These are phyloP conservation scores for Lanius collurio DNA, from an alignment of 2,113 vertebrate genomes.

Conservation along the genomic window DNA sequence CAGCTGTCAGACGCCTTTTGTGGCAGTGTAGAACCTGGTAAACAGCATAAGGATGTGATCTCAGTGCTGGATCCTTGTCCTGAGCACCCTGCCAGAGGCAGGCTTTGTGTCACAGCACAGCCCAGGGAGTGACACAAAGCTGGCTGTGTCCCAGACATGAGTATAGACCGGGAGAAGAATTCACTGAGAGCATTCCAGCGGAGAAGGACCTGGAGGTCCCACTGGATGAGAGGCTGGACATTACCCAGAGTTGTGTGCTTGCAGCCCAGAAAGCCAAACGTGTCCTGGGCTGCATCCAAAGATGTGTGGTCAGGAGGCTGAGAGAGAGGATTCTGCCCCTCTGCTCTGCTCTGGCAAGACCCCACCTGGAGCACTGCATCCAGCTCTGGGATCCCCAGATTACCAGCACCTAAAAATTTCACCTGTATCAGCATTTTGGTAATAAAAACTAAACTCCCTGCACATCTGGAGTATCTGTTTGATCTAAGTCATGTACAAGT, in stretches of 20 bases:
- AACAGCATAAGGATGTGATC: background rate
- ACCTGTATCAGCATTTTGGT: background rate
- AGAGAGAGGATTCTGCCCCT: background rate
- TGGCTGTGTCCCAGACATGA: background rate
- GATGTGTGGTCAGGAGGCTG: background rate
- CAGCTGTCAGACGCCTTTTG: background rate
- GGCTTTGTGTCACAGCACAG: background rate
- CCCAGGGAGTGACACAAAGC: background rate
- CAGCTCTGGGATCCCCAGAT: background rate
- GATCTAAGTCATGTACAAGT: background rate
- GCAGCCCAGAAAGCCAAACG: background rate
- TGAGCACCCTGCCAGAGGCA: background rate
- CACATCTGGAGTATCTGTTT: background rate
- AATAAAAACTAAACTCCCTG: background rate
- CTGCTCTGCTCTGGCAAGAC: background rate
- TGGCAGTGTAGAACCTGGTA: background rate
- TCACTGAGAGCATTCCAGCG: accelerated
- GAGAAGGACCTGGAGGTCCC: background rate
- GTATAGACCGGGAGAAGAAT: background rate
- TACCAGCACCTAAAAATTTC: background rate
- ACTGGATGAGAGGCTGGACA: background rate
- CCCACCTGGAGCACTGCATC: background rate
- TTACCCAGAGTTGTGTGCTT: background rate
- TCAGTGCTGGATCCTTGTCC: background rate
- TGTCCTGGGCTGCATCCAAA: background rate